These are phyloP conservation scores for Acrossocheilus fasciatus DNA, from an alignment of 2,797 vertebrate genomes.

Conservation along the genomic window DNA sequence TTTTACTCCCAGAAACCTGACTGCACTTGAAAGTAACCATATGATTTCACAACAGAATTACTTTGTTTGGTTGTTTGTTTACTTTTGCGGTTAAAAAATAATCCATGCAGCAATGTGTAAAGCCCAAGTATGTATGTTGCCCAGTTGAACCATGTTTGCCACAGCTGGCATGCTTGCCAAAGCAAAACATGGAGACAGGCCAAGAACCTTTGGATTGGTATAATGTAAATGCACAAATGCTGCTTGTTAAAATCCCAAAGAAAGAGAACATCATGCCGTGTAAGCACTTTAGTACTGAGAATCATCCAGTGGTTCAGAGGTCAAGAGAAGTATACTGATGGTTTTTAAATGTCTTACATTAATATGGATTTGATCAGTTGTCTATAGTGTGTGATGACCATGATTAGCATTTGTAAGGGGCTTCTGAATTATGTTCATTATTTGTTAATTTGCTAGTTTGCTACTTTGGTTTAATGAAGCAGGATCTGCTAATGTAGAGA, in stretches of 20 bases:
- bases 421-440: not conserved
- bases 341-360: slow-evolving; percentile 10
- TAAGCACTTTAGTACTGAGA: not conserved
- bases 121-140: slow-evolving; percentile 4
- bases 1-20: not conserved
- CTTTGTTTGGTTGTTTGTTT: slow-evolving; percentile 28
- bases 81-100: slow-evolving; percentile 24
- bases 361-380: not conserved
- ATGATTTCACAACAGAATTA: not conserved
- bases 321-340: slow-evolving; percentile 2
- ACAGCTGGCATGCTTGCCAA: not conserved
- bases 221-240: slow-evolving; percentile 11
- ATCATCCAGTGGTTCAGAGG: not conserved
- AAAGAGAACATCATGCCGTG: not conserved
- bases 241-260: slow-evolving; percentile 8
- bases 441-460: not conserved
- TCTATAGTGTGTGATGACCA: not conserved
- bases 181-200: slow-evolving; percentile 11
- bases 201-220: not conserved
- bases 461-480: not conserved
- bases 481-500: not conserved
- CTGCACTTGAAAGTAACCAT: slow-evolving; percentile 3
- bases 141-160: not conserved
- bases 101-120: slow-evolving; percentile 38
- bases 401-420: not conserved